Conservation (phyloP, 2,888 invertebrate genomes). For the Napeogenes inachia region DNA sequence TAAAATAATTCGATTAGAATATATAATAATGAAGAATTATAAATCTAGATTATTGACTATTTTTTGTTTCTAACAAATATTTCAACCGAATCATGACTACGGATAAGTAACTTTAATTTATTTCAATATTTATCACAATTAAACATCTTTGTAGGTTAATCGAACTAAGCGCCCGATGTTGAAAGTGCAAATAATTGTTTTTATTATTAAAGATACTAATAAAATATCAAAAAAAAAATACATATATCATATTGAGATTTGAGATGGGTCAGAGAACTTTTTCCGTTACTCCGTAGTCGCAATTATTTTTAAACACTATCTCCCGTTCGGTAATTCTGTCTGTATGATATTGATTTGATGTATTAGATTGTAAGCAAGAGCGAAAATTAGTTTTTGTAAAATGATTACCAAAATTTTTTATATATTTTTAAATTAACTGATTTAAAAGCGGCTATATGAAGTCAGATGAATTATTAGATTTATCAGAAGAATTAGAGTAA, state of each 20-base stretch:
- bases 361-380: no score
- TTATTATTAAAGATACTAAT: background rate
- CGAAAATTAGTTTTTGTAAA: no score
- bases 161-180: constrained; percentile 5
- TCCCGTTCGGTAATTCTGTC: no score
- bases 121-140: background rate
- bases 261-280: background rate
- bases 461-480: no score
- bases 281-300: background rate
- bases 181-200: constrained; percentile 6
- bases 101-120: background rate
- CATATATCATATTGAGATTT: no score
- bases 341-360: no score
- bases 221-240: background rate
- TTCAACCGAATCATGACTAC: background rate
- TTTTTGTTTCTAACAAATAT: background rate
- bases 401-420: no score
- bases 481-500: no score
- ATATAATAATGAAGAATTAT: background rate
- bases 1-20: background rate
- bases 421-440: no score
- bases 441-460: no score
- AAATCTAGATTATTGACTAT: background rate
- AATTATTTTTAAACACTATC: background rate
- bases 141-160: background rate